phyloP scores from a whole-genome alignment of 2,113 vertebrate species.

The Pontoporia blainvillei region DNA sequence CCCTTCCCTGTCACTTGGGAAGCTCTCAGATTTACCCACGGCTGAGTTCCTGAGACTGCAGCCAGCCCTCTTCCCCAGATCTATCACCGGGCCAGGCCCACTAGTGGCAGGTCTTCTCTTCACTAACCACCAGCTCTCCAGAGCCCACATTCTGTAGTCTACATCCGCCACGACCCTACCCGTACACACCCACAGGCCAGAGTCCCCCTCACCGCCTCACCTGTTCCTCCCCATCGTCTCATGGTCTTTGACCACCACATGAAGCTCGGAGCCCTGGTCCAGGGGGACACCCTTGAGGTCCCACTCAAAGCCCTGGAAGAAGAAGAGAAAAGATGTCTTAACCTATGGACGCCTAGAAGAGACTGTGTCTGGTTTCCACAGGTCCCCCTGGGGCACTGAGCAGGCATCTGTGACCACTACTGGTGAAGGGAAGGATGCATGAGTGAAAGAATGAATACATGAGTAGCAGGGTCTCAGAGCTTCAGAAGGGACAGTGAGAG shows the following conservation, averaged over 20 bases:
- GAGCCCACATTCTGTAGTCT: not conserved
- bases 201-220: constrained; percentile 68
- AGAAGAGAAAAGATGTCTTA: not conserved
- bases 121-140: not conserved
- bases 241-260: constrained; percentile 95
- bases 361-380: not conserved
- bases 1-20: not conserved
- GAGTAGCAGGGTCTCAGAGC: not conserved
- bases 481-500: not conserved
- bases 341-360: rapidly evolving
- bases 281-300: constrained; percentile 94
- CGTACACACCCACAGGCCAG: not conserved
- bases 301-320: constrained; percentile 93
- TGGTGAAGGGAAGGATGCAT: not conserved
- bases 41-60: not conserved
- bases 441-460: not conserved
- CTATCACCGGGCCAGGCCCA: not conserved
- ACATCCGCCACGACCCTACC: not conserved
- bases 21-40: not conserved
- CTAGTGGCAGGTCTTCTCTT: not conserved
- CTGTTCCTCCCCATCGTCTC: constrained; percentile 97
- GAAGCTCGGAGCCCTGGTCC: constrained; percentile 89
- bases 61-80: not conserved
- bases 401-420: not conserved
- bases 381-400: not conserved